Evolutionary conservation across 2,888 invertebrate genomes (phyloP), one percentile per base, ranked within the genome.

Genomic region (Notocelia uddmanniana): DNA sequence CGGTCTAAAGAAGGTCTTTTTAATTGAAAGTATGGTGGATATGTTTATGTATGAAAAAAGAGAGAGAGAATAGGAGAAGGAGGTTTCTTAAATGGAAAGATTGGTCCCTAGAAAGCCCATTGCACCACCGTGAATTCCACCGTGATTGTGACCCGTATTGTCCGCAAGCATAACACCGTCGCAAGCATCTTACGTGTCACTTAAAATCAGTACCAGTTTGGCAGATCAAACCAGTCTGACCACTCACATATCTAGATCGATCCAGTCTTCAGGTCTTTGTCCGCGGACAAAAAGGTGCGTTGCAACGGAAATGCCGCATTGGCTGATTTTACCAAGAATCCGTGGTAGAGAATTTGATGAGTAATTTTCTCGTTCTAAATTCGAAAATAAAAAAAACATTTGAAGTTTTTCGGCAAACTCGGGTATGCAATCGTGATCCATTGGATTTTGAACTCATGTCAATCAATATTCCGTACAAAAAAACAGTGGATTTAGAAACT

Each of bases 261-360:
- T 68, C 72, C 72, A 72, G 67, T 37, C 34, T 34, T 60, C 60
- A 72, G 67, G 72, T 72, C 62, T 72, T 72, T 72, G 72, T 72
- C 60, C 72, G 72, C 54, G 19, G 15, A 26, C 54, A 45, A 60
- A 68, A 60, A 54, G 54, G 54, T 62, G 55, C 60, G 55, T 37
- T 67, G 72, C 55, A 68, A 26, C 72, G 72, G 68, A 72, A 72
- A 72, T 62, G 23, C 68, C 62, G 60, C 41, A 66, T 48, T 68
- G 67, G 60, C 67, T 62, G 55, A 62, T 60, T 67, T 67, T 55
- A 67, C 55, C 52, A 37, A 21, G 52, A 64, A 64, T 37, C 52
- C 63, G 31, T 52, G 34, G 5, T 21, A 1, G 37, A 11, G 52
- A 66, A 66, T 66, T 66, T 19, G 52, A 71, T 66, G 70, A 59